phyloP scores from a whole-genome alignment of 2,113 vertebrate species.

The Bos taurus region DNA sequence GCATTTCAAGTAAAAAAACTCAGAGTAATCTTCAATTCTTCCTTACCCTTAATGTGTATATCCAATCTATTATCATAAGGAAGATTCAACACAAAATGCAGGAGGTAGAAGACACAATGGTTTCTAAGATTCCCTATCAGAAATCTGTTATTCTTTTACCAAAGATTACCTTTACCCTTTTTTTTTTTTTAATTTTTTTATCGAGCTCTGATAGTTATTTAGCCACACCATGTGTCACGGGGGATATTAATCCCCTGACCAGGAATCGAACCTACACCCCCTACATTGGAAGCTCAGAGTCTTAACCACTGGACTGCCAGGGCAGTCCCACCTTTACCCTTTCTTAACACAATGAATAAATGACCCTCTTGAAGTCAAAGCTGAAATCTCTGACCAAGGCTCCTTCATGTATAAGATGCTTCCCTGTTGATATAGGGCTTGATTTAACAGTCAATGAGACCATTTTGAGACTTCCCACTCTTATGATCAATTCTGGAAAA shows the following conservation, averaged over 20 bases:
- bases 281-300: background rate
- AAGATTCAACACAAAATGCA: background rate
- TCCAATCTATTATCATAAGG: background rate
- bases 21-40: background rate
- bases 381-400: background rate
- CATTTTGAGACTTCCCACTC: background rate
- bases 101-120: background rate
- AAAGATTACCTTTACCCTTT: background rate
- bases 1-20: slow-evolving; percentile 20
- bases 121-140: background rate
- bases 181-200: background rate
- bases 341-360: background rate
- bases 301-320: background rate
- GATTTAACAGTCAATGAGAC: background rate
- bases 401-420: background rate
- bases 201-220: background rate
- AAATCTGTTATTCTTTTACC: background rate
- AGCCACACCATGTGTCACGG: background rate
- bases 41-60: background rate
- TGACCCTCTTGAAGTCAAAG: background rate
- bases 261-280: background rate
- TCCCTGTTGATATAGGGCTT: background rate
- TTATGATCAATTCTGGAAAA: background rate
- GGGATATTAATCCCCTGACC: background rate
- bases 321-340: background rate